Evolutionary conservation across 1,140 invertebrate species (phyloP).

Genomic region (Homalodisca vitripennis): DNA sequence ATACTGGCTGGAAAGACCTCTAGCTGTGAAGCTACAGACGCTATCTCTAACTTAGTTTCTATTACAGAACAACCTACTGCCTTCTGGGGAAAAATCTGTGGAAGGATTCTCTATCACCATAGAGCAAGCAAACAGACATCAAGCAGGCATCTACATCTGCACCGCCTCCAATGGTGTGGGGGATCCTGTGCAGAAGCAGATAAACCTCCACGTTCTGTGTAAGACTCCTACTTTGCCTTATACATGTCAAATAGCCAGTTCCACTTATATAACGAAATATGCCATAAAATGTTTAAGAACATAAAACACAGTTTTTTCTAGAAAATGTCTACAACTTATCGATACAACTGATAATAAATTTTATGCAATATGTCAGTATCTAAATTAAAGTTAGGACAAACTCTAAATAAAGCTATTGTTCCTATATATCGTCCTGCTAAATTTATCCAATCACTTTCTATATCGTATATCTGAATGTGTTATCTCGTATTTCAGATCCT

Average conservation of each 20-base stretch:
- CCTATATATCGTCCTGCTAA: too few species aligned
- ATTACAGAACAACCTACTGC: constrained; percentile 57
- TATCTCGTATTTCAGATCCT: constrained; percentile 51
- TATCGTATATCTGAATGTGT: too few species aligned
- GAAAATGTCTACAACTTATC: not conserved
- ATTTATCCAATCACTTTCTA: too few species aligned
- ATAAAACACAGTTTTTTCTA: not conserved
- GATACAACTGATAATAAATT: not conserved
- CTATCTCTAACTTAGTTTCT: not conserved
- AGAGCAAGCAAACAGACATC: constrained; percentile 51
- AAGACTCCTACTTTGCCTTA: too few species aligned
- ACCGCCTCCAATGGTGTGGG: constrained; percentile 63
- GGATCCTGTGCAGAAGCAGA: constrained; percentile 55
- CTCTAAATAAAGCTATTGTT: too few species aligned
- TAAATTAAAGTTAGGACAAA: too few species aligned
- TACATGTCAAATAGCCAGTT: not conserved
- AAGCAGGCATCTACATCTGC: constrained; percentile 61
- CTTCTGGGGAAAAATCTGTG: constrained; percentile 54
- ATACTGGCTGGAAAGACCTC: too few species aligned
- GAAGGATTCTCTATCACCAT: constrained; percentile 42
- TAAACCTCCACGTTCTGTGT: constrained; percentile 60
- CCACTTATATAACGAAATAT: not conserved
- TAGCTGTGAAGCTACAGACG: too few species aligned
- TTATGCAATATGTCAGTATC: too few species aligned
- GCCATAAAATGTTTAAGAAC: too few species aligned